Conservation (phyloP, 2,797 vertebrate genomes). For the Denticeps clupeoides region DNA sequence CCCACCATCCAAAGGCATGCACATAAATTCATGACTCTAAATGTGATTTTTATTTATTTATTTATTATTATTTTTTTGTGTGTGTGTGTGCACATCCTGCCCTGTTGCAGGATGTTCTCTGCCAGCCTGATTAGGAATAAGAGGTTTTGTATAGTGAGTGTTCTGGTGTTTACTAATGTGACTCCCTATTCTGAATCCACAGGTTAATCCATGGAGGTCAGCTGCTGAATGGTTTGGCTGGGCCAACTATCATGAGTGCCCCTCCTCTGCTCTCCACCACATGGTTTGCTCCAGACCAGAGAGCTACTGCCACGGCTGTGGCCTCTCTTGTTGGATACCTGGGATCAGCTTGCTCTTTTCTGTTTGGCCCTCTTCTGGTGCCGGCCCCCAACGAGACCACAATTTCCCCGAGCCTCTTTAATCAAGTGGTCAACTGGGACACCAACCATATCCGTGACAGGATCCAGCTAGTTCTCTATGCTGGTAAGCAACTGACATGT, state of each 20-base stretch:
- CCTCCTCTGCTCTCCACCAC: constrained; percentile 90
- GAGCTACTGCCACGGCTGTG: constrained; percentile 90
- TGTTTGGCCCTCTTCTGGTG: constrained; percentile 82
- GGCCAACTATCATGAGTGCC: constrained; percentile 86
- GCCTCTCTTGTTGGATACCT: constrained; percentile 81
- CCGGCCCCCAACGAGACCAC: constrained; percentile 76
- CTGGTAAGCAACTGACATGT: constrained; percentile 58
- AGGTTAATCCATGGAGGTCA: constrained; percentile 93
- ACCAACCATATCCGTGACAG: constrained; percentile 66
- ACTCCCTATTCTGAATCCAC: constrained; percentile 19
- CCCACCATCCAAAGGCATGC: no score
- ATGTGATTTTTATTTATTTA: no score
- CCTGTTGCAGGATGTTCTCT: no score
- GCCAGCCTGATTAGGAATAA: no score
- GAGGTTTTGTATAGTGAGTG: no score
- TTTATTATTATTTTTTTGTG: no score
- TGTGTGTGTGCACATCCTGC: no score
- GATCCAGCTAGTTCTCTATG: constrained; percentile 82
- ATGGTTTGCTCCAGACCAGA: constrained; percentile 90
- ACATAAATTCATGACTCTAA: no score
- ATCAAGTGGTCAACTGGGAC: constrained; percentile 16
- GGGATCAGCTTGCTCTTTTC: constrained; percentile 72
- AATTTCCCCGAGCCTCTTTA: constrained; percentile 3
- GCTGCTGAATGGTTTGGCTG: constrained; percentile 87
- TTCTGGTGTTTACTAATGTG: neutral